Evolutionary conservation across 2,888 invertebrate species (phyloP).

Genomic region (Shargacucullia verbasci): DNA sequence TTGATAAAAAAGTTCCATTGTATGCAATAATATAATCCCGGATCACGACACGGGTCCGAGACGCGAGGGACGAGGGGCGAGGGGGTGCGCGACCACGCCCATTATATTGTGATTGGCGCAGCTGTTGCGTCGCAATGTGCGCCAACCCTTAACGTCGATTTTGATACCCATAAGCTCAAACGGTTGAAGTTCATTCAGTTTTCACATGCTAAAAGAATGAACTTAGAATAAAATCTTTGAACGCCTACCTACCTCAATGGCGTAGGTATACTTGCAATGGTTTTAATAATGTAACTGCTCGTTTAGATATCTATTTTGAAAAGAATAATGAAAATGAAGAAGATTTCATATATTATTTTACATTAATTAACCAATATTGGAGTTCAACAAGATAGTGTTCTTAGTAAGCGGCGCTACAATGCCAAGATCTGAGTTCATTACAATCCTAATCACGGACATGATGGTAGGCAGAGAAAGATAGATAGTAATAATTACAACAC

Average conservation of each 20-base stretch:
- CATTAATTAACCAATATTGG: not conserved
- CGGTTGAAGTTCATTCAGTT: conserved; percentile 35
- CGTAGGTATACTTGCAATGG: too few relatives aligned
- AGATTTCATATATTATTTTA: too few relatives aligned
- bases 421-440: conserved; percentile 12
- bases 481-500: conserved; percentile 55
- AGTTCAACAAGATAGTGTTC: not conserved
- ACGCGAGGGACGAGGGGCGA: conserved; percentile 61
- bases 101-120: conserved; percentile 88
- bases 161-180: conserved; percentile 47
- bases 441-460: conserved; percentile 23
- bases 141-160: conserved; percentile 70
- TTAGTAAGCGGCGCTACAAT: conserved; percentile 2
- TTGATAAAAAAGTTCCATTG: conserved; percentile 87
- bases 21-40: conserved; percentile 85
- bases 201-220: conserved; percentile 10
- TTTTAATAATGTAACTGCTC: too few relatives aligned
- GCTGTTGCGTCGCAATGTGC: conserved; percentile 81
- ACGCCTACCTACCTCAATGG: not conserved
- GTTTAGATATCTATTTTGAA: too few relatives aligned
- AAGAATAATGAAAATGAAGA: too few relatives aligned
- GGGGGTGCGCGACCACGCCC: conserved; percentile 80
- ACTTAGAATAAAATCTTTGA: not conserved
- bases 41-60: conserved; percentile 75
- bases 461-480: conserved; percentile 46